Evolutionary conservation across 2,113 vertebrate genomes (phyloP), one percentile per base, ranked within the genome.

Genomic region (Cyrtonyx montezumae): DNA sequence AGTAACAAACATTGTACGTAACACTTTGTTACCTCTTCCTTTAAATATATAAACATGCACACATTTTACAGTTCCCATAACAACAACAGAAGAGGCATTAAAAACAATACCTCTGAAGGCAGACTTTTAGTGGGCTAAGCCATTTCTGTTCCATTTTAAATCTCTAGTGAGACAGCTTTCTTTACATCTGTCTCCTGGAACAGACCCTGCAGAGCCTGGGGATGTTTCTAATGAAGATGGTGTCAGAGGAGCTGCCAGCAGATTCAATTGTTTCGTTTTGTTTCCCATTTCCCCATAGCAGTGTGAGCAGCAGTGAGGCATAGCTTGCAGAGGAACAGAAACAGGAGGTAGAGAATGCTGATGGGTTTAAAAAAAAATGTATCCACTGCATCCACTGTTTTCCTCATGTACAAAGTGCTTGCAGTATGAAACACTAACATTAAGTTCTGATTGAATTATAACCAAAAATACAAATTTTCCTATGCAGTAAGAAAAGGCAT

Each of bases 291-390:
- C 58, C 77, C 37, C 34, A 73, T 0, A 79, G 20, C 26, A 32
- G 9, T 22, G 6, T 67, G 7, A 76, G 40, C 2, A 77, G 21
- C n/a, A 78, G 34, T 2, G 26, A 85, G 28, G 45, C 42, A 88
- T 5, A 13, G 8, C 32, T 7, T 17, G 8, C 30, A 80, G 30
- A 34, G 8, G 26, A 32, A 79, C 25, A 76, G 9, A 59, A 85
- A 55, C 40, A 58, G 20, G n/a, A 68, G 1, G 6, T 79, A 17
- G 3, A 61, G 13, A 83, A 58, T 0, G 0, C 8, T 3, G 45
- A 8, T 13, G 12, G 2, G 20, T 40, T 66, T 21, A 10, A n/a
- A 37, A 12, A 43, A 37, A 30, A 34, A 46, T 12, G 28, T 1
- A 36, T 74, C 9, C 7, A 40, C 11, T 58, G 26, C 22, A 53